Evolutionary conservation across 2,888 invertebrate species (phyloP).

Genomic region (Oligia latruncula): DNA sequence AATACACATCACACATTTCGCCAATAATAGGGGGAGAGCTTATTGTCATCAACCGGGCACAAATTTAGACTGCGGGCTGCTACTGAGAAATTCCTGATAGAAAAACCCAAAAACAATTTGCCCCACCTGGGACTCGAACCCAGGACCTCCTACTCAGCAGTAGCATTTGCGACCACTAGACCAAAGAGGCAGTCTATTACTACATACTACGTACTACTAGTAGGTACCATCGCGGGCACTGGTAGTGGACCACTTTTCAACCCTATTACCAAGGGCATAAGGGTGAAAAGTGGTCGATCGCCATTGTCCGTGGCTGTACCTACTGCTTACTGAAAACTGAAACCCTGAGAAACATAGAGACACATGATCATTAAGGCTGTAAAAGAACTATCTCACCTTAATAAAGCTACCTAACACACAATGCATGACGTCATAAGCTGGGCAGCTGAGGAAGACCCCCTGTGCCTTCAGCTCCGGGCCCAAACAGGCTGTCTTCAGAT

Average conservation of each 20-base stretch:
- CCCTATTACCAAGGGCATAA: too few species aligned
- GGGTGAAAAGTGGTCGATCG: too few species aligned
- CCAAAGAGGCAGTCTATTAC: not conserved
- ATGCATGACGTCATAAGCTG: conserved; percentile 78
- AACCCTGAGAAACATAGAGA: not conserved
- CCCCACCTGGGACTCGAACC: not conserved
- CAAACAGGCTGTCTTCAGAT: conserved; percentile 74
- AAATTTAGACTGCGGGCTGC: not conserved
- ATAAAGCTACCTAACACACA: conserved; percentile 76
- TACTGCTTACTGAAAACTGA: not conserved
- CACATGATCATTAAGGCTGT: not conserved
- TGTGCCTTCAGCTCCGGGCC: conserved; percentile 72
- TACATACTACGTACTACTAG: not conserved
- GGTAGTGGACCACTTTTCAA: too few species aligned
- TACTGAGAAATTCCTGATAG: not conserved
- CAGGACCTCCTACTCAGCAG: not conserved
- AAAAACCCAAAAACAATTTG: not conserved
- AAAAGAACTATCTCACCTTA: conserved; percentile 70
- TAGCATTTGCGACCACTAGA: not conserved
- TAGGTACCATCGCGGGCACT: not conserved
- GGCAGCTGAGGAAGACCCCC: conserved; percentile 76
- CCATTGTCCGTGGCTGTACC: too few species aligned
- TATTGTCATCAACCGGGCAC: too few species aligned
- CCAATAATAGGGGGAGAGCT: too few species aligned
- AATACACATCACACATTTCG: too few species aligned